Conservation (phyloP, 2,888 invertebrate genomes). For the Theodoxus fluviatilis region DNA sequence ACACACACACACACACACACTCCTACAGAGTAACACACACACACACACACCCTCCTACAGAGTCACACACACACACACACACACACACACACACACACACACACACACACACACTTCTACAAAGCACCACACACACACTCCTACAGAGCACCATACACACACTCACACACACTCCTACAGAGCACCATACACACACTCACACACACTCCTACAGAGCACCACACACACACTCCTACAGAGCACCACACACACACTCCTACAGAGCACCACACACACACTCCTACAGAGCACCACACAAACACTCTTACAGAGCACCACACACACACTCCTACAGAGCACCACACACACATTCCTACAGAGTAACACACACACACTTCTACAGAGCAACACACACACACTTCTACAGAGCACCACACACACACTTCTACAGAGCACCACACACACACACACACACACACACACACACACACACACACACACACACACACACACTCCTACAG, state of each 20-base stretch:
- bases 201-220: not conserved
- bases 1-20: not conserved
- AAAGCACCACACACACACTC: not conserved
- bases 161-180: not conserved
- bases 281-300: not conserved
- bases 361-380: not conserved
- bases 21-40: not conserved
- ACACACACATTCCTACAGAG: not conserved
- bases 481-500: too few species aligned
- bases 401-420: too few species aligned
- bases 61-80: not conserved
- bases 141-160: too few species aligned
- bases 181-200: not conserved
- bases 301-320: not conserved
- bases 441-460: too few species aligned
- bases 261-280: too few species aligned
- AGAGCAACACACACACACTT: too few species aligned
- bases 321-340: not conserved
- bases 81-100: slow-evolving; percentile 63
- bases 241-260: too few species aligned
- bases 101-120: not conserved
- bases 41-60: not conserved
- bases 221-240: slow-evolving; percentile 66
- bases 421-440: too few species aligned
- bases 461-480: too few species aligned